Base-by-base conservation (phyloP, 2,113 vertebrate genomes). In the Ailuropoda melanoleuca region DNA sequence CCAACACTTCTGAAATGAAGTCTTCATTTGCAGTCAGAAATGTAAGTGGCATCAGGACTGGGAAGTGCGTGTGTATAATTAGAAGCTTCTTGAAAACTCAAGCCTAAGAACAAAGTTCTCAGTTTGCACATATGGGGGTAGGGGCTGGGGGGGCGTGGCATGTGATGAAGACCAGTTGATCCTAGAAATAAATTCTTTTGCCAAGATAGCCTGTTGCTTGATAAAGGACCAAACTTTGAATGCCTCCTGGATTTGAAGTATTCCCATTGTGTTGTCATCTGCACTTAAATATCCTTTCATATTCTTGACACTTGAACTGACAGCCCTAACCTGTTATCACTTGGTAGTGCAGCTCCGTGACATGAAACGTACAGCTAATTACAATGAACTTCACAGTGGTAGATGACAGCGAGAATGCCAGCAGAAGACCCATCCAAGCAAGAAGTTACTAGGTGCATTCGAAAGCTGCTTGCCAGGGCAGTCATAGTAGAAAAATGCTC, bases 261-360 rank as follows among this genome's bases (percentile, higher is more conserved):
- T 82, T 85, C 9, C 8, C 70, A 70, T 72, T 87, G 72, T 95
- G 62, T 80, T 96, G 70, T 89, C 85, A 90, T 62, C 64, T 80
- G 39, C n/a, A 39, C 15, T 93, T 94, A 78, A 77, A 31, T 78
- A 68, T 93, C 81, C 56, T 90, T 94, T 96, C 70, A 96, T 34
- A 14, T 88, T 68, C 83, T 75, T 86, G 92, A 93, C 68, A 56
- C 48, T 66, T 97, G 78, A 93, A 78, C 88, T 94, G 96, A 94
- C 86, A 97, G 77, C 78, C 39, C 86, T 84, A 91, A 90, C 93
- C 95, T 97, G 89, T 96, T 96, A 78, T 97, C 85, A 68, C 68
- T 81, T 66, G 74, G 53, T 48, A 68, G 43, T 62, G 31, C 53
- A 50, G 46, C 23, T 83, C 75, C 11, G 14, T 87, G 91, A 66